Evolutionary conservation across 2,113 vertebrate species (phyloP).

Genomic region (Sardina pilchardus): DNA sequence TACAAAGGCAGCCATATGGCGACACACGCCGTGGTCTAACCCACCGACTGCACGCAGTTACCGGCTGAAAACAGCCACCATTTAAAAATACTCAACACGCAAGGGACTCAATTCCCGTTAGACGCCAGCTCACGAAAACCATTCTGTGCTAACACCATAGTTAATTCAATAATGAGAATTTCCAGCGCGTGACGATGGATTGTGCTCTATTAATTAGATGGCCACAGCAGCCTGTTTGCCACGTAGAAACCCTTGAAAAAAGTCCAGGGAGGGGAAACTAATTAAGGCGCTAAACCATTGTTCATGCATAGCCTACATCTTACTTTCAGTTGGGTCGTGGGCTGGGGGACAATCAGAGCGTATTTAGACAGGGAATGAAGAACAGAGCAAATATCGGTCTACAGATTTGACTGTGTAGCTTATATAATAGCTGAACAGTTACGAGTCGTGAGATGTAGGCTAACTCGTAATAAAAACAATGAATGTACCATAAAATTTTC

Average conservation of each 20-base stretch:
- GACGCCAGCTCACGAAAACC: background rate
- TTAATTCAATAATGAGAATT: background rate
- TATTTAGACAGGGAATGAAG: background rate
- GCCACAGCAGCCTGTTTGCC: background rate
- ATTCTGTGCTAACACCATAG: background rate
- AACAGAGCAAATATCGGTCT: background rate
- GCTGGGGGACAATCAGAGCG: background rate
- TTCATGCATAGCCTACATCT: background rate
- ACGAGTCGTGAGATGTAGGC: too few species aligned
- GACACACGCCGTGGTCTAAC: constrained; percentile 18
- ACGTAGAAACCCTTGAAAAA: background rate
- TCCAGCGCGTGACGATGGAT: background rate
- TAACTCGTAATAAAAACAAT: background rate
- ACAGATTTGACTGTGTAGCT: background rate
- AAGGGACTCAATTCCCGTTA: background rate
- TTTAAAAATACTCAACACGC: background rate
- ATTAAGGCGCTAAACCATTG: background rate
- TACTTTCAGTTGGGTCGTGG: background rate
- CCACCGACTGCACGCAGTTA: constrained; percentile 22
- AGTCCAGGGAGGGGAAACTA: background rate
- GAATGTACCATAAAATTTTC: background rate
- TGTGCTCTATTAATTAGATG: background rate
- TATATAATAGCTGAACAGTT: background rate
- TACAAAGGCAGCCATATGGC: constrained; percentile 67
- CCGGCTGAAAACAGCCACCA: background rate